A percentile compares a stretch with the other conserved stretches of the same genome.
Evolutionary conservation across 2,797 vertebrate genomes (phyloP).

Genomic region (Acridotheres tristis): DNA sequence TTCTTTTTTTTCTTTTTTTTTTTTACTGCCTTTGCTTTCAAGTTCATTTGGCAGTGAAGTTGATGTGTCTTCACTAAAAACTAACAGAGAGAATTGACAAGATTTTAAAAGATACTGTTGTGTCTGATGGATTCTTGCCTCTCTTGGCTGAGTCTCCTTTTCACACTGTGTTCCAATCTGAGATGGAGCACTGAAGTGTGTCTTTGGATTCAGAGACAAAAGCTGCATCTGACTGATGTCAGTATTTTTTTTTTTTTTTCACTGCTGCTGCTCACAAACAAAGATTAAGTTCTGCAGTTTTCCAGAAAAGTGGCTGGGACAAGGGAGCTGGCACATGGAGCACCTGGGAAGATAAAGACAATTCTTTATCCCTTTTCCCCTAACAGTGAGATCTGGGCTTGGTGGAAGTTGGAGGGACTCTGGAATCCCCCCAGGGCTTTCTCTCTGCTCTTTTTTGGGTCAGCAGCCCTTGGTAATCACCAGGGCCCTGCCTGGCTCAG

Average conservation of each 20-base stretch:
- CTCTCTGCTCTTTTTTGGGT: neutral
- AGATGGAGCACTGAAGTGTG: slow-evolving; percentile 8
- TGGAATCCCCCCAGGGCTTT: neutral
- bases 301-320: neutral
- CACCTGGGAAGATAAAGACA: neutral
- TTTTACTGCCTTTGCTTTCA: neutral
- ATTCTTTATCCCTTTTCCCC: neutral
- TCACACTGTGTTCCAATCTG: neutral
- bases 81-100: neutral
- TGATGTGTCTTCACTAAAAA: slow-evolving; percentile 10
- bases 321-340: rapidly evolving
- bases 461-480: rapidly evolving
- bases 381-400: neutral
- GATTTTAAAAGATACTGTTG: neutral
- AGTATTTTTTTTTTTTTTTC: rapidly evolving
- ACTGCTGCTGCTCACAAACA: neutral
- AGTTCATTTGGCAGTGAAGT: neutral
- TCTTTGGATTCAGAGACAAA: neutral
- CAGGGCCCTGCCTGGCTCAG: rapidly evolving
- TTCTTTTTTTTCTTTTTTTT: neutral
- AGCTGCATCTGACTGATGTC: neutral
- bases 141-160: neutral
- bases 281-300: neutral
- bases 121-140: slow-evolving; percentile 30
- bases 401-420: neutral